Evolutionary conservation across 2,888 invertebrate genomes (phyloP).

Genomic region (Cosmorhoe ocellata): DNA sequence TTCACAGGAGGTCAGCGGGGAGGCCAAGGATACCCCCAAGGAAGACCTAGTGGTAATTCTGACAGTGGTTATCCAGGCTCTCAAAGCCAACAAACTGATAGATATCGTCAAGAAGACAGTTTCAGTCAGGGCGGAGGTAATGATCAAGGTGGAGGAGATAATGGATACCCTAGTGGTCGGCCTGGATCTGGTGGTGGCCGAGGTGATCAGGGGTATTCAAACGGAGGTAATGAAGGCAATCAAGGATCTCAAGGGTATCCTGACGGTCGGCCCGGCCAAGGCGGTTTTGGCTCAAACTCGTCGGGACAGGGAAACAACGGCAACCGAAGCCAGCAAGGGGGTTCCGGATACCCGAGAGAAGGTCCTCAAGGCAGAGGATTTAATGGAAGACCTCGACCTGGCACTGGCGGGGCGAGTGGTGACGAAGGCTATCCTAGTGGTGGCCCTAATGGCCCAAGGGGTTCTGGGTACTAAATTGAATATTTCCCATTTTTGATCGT

Average conservation of each 20-base stretch:
- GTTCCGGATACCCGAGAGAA: conserved; percentile 46
- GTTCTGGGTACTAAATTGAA: conserved; percentile 66
- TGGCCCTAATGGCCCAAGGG: conserved; percentile 65
- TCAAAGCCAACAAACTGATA: conserved; percentile 36
- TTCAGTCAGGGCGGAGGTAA: conserved; percentile 34
- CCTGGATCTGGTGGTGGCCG: conserved; percentile 35
- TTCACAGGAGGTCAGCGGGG: conserved; percentile 39
- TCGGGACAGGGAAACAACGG: conserved; percentile 28
- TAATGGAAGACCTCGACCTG: conserved; percentile 33
- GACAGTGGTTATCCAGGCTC: conserved; percentile 41
- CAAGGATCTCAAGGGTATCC: conserved; percentile 45
- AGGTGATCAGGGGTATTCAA: conserved; percentile 33
- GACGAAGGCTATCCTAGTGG: conserved; percentile 69
- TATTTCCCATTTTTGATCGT: neutral
- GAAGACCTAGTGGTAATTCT: conserved; percentile 37
- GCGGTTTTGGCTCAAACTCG: conserved; percentile 23
- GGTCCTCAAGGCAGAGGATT: conserved; percentile 40
- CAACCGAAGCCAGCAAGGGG: conserved; percentile 24
- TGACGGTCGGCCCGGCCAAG: conserved; percentile 41
- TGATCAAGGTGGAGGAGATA: conserved; percentile 34
- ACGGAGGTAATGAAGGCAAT: conserved; percentile 32
- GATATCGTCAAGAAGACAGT: conserved; percentile 39
- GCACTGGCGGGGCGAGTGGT: conserved; percentile 33
- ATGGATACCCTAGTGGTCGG: conserved; percentile 46
- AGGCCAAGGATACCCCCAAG: conserved; percentile 50